Percentiles rank a stretch among this genome's conserved stretches.
Conservation (phyloP, 1,140 invertebrate genomes). For the Nymphalis io region DNA sequence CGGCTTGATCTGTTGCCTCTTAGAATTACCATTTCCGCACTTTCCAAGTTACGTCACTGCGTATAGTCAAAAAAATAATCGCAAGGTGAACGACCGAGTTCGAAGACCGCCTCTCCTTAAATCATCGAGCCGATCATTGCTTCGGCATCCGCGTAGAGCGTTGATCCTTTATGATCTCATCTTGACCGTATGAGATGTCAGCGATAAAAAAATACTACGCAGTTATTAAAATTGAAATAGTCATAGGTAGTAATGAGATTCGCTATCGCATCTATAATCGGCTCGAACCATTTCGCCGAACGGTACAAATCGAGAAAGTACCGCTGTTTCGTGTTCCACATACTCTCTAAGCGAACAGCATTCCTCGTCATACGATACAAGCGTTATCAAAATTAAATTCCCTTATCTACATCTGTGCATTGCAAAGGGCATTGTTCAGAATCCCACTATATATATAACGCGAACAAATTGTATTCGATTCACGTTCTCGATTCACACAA, state of each 20-base stretch:
- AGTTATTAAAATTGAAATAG: slow-evolving; percentile 31
- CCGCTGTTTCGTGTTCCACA: slow-evolving; percentile 59
- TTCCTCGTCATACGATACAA: slow-evolving; percentile 47
- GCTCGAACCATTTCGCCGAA: slow-evolving; percentile 57
- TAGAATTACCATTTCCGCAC: slow-evolving; percentile 76
- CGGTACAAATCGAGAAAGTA: slow-evolving; percentile 69
- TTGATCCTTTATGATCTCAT: slow-evolving; percentile 79
- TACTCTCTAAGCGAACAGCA: slow-evolving; percentile 49
- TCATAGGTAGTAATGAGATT: slow-evolving; percentile 19
- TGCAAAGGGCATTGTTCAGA: slow-evolving; percentile 39
- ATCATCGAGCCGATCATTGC: slow-evolving; percentile 59
- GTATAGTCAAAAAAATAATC: slow-evolving; percentile 57
- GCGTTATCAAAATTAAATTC: slow-evolving; percentile 27
- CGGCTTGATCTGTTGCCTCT: slow-evolving; percentile 54
- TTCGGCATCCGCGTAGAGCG: slow-evolving; percentile 64
- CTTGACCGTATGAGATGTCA: slow-evolving; percentile 41
- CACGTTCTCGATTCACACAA: slow-evolving; percentile 76
- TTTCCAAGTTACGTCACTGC: slow-evolving; percentile 76
- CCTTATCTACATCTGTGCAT: slow-evolving; percentile 27
- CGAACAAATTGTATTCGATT: slow-evolving; percentile 66
- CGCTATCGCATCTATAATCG: slow-evolving; percentile 52
- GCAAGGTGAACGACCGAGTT: slow-evolving; percentile 67
- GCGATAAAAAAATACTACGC: slow-evolving; percentile 40
- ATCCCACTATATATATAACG: slow-evolving; percentile 63
- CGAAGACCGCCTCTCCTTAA: slow-evolving; percentile 55